Percentiles rank a stretch among this genome's conserved stretches.
phyloP scores from a whole-genome alignment of 2,888 invertebrate species.

The Lithophane ornitopus region DNA sequence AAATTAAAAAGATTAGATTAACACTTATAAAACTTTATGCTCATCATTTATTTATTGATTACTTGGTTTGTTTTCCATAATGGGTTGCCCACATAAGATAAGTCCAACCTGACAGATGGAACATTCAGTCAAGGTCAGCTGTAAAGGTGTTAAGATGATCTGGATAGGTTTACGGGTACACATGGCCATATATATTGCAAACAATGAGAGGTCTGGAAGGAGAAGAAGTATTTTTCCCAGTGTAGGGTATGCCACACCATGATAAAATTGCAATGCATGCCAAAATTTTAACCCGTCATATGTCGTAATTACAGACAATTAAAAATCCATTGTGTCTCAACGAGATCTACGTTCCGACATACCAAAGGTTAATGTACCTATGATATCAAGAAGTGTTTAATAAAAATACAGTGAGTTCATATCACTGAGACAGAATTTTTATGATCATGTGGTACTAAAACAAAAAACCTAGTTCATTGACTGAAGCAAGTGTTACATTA shows the following conservation, averaged over 20 bases:
- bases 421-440: background rate
- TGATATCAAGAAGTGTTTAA: background rate
- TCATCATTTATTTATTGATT: background rate
- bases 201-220: background rate
- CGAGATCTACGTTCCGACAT: no score
- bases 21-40: background rate
- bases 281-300: no score
- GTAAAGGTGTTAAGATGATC: background rate
- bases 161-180: background rate
- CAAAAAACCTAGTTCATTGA: background rate
- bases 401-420: background rate
- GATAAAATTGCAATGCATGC: no score
- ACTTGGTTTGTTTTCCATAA: no score
- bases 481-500: background rate
- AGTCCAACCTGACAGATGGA: background rate
- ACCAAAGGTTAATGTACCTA: no score
- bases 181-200: background rate
- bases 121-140: background rate
- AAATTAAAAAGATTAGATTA: constrained; percentile 76
- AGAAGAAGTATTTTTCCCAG: background rate
- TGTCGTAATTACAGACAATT: no score
- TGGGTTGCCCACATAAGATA: no score
- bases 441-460: no score
- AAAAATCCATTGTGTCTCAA: no score
- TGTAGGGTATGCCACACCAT: no score